These are phyloP conservation scores for Corythucha ciliata DNA, from an alignment of 2,888 invertebrate species.

Conservation along the genomic window DNA sequence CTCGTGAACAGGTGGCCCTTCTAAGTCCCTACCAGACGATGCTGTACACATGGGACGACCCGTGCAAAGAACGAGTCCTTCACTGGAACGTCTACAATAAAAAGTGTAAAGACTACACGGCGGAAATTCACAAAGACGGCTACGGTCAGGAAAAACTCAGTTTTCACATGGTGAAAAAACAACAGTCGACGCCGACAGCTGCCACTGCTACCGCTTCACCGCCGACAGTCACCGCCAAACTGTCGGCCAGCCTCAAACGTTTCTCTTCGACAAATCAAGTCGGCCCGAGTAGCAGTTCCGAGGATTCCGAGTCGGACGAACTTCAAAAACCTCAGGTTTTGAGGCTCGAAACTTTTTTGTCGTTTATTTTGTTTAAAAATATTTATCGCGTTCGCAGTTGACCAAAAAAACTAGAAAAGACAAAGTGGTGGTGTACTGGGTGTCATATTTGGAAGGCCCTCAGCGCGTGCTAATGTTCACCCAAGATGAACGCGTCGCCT, in stretches of 20 bases:
- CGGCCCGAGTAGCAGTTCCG: conserved; percentile 49
- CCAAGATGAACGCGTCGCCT: conserved; percentile 62
- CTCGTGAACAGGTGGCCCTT: conserved; percentile 62
- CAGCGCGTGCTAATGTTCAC: conserved; percentile 67
- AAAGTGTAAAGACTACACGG: conserved; percentile 59
- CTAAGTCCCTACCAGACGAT: conserved; percentile 65
- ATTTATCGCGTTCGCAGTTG: conserved; percentile 27
- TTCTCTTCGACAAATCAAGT: conserved; percentile 41
- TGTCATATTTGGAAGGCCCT: conserved; percentile 63
- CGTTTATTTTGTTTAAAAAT: background rate
- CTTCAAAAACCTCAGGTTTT: conserved; percentile 36
- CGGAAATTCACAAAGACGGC: conserved; percentile 58
- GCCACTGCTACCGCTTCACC: no score
- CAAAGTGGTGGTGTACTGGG: conserved; percentile 70
- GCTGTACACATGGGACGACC: conserved; percentile 80
- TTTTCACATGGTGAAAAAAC: conserved; percentile 57
- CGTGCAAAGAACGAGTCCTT: conserved; percentile 58
- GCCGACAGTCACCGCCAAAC: conserved; percentile 42
- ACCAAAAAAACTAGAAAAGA: conserved; percentile 58
- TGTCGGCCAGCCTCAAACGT: conserved; percentile 49
- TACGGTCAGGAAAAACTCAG: conserved; percentile 59
- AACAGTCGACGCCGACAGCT: conserved; percentile 40
- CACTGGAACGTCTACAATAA: conserved; percentile 77
- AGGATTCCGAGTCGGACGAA: conserved; percentile 46
- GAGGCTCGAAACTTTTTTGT: background rate